Base-by-base conservation (phyloP, 2,797 vertebrate genomes). In the Loriculus beryllinus region DNA sequence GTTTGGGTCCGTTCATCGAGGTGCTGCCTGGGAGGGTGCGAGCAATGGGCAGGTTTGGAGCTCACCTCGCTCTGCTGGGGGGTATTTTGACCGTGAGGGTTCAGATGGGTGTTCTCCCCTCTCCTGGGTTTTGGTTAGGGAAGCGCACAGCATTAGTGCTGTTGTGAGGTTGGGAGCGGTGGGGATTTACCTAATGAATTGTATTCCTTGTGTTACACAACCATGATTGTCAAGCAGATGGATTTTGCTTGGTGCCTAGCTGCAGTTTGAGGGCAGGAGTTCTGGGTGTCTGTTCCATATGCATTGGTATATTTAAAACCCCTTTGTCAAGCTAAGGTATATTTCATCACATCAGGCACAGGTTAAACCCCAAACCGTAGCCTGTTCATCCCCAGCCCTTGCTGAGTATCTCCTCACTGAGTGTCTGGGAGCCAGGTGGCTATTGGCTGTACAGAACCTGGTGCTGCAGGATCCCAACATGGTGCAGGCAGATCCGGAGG, bases 401-500 rank as follows among this genome's bases (percentile, higher is more conserved):
- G 51, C 23, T 31, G 40, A 20, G n/a, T 22, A 3, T 28, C 23
- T 25, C 31, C 42, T 37, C 5, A 0, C 13, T 8, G 45, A 17
- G 12, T 43, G 26, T 63, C 47, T 0, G 0, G 43, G 43, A 22
- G 29, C 8, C 4, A 6, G 23, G 1, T 37, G 47, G 17, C 68
- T 79, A 16, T 22, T 33, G 77, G 21, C 40, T 70, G 7, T 52
- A 7, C 51, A 28, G 69, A 54, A 1, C 28, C 62, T 19, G 11
- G 65, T 1, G 2, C 52, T 25, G 68, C 4, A 3, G 21, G 42
- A 28, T 51, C 57, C 75, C 1, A 3, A 4, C 63, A n/a, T 17
- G 9, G 48, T 3, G 0, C 68, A 0, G 9, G n/a, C 2, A 0
- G 33, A 20, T 37, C 3, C 1, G 16, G 70, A 45, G 42, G 33